phyloP scores from a whole-genome alignment of 2,888 invertebrate genomes.

The Salpingus planirostris region DNA sequence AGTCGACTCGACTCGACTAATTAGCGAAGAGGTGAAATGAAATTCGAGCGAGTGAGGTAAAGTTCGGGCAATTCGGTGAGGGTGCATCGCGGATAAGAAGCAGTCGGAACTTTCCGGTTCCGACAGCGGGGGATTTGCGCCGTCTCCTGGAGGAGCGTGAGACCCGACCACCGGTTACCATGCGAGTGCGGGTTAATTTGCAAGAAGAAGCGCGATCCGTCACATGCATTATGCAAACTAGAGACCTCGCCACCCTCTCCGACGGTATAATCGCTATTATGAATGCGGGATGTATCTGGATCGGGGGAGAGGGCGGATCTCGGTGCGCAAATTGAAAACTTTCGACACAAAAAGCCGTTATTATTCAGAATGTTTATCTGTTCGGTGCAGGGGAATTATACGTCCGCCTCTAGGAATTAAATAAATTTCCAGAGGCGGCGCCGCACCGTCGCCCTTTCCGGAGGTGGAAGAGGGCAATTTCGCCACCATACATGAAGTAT shows the following conservation, averaged over 20 bases:
- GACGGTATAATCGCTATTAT: constrained; percentile 8
- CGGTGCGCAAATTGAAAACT: constrained; percentile 20
- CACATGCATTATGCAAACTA: constrained; percentile 15
- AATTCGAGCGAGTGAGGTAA: too few species aligned
- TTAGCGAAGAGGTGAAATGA: too few species aligned
- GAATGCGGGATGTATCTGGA: constrained; percentile 9
- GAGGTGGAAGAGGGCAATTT: constrained; percentile 2
- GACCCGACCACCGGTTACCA: too few species aligned
- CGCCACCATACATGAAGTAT: constrained; percentile 12
- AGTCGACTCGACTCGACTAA: too few species aligned
- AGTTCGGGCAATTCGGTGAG: too few species aligned
- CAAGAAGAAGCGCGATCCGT: too few species aligned
- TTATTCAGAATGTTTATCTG: constrained; percentile 22
- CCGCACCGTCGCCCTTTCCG: too few species aligned
- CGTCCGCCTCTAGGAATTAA: constrained; percentile 17
- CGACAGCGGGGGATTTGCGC: too few species aligned
- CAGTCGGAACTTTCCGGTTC: neutral
- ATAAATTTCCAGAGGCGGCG: constrained; percentile 16
- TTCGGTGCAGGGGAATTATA: constrained; percentile 21
- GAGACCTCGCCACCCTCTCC: too few species aligned
- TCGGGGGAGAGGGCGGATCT: constrained; percentile 7
- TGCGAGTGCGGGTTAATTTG: too few species aligned
- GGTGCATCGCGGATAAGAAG: too few species aligned
- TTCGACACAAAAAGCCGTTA: constrained; percentile 13
- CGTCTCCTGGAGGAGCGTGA: too few species aligned